Percentiles rank a stretch among this genome's conserved stretches.
Conservation (phyloP, 2,888 invertebrate species). For the Corythucha ciliata region DNA sequence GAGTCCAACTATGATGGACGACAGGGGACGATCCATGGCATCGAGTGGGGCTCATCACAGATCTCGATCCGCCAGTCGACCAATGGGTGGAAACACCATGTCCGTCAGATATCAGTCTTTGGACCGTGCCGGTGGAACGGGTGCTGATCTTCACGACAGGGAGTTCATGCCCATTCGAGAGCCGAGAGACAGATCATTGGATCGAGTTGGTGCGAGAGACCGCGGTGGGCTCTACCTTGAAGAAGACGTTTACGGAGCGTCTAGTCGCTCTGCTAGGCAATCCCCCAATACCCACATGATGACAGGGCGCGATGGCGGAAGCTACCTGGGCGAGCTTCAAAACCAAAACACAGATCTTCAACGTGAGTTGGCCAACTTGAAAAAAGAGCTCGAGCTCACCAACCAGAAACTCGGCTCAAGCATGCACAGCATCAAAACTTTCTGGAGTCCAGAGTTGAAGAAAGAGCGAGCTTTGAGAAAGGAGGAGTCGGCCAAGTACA, state of each 20-base stretch:
- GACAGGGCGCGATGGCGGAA: slow-evolving; percentile 48
- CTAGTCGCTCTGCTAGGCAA: slow-evolving; percentile 53
- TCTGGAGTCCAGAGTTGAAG: slow-evolving; percentile 99
- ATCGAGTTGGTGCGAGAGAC: slow-evolving; percentile 51
- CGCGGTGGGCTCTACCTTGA: slow-evolving; percentile 53
- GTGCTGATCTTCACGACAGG: slow-evolving; percentile 53
- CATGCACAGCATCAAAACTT: slow-evolving; percentile 99
- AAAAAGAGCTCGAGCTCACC: slow-evolving; percentile 88
- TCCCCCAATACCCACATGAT: slow-evolving; percentile 58
- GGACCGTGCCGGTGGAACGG: slow-evolving; percentile 51
- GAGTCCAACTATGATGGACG: slow-evolving; percentile 77
- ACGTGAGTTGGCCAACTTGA: slow-evolving; percentile 79
- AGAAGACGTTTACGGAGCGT: slow-evolving; percentile 53
- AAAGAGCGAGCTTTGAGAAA: slow-evolving; percentile 93
- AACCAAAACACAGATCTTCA: slow-evolving; percentile 92
- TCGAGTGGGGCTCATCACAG: slow-evolving; percentile 61
- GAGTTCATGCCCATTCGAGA: slow-evolving; percentile 80
- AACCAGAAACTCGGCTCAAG: slow-evolving; percentile 96
- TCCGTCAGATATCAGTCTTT: slow-evolving; percentile 58
- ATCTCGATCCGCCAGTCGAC: slow-evolving; percentile 67
- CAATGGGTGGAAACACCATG: slow-evolving; percentile 43
- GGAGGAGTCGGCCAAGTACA: slow-evolving; percentile 95
- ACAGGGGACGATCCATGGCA: slow-evolving; percentile 52
- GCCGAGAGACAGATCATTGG: slow-evolving; percentile 57
- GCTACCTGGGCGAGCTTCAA: slow-evolving; percentile 77